Evolutionary conservation across 1,140 invertebrate species (phyloP), one percentile per base, ranked within the genome.

Genomic region (Heterodera schachtii): DNA sequence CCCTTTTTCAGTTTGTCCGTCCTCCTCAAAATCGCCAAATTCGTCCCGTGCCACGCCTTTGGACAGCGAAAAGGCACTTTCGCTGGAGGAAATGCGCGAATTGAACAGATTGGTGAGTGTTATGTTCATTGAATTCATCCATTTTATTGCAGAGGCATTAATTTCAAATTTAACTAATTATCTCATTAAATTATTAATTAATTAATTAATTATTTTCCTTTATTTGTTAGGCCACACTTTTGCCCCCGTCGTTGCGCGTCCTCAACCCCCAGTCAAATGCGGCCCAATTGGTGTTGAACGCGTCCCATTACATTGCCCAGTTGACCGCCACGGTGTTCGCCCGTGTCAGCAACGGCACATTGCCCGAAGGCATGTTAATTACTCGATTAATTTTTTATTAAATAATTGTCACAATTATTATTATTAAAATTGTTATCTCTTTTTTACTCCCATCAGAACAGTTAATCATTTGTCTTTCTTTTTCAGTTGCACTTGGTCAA

Each of bases 301-400:
- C 69, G 8, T 71, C 69, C 21, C 69, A 71, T 19, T 71, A 71
- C 69, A 71, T 71, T n/a, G 69, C 69, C 69, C 69, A 71, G 31
- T 46, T 71, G 41, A 71, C 41, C 21, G 9, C 69, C 69, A 71
- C 69, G 43, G 44, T 71, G 41, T 11, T 71, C 41, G 31, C 41
- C 69, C 69, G 69, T 11, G 69, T 71, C 41, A 11, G 43, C 69
- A 71, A 71, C 31, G 69, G 69, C 69, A 71, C 69, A 43, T 46
- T 71, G 69, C 69, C 69, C 41, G 69, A 19, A 71, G 69, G 69
- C 44, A 71, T 11, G 41, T 6, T 16, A 71, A 71, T 16, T 43
- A 41, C 5, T 16, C 1, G 31, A 41, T 46, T 71, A 43, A 71
- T 71, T 64, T n/a, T 3, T 64, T n/a, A 64, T 3, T 64, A 64